Evolutionary conservation across 2,797 vertebrate genomes (phyloP), one percentile per base, ranked within the genome.

Genomic region (Liparis tanakae): DNA sequence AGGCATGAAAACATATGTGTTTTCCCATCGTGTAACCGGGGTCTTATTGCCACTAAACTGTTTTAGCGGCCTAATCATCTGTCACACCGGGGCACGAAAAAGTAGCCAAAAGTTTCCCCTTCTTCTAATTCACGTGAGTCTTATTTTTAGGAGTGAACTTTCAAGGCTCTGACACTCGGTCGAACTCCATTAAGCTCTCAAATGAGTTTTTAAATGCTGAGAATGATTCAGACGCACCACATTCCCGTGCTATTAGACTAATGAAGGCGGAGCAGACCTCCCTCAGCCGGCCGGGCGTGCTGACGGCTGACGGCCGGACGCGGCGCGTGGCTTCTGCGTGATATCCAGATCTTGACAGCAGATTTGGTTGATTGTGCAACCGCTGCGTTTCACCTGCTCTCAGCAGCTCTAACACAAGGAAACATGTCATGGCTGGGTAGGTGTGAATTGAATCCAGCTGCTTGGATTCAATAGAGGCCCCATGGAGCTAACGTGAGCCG

Each of bases 371-470:
- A 78, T 33, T 50, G 65, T 43, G 62, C 65, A 61, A 57, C 77
- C 10, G 25, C 66, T 84, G 80, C 81, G 80, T 82, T 86, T 83
- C 80, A 87, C 86, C 85, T 90, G 81, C 82, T 88, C 77, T 73
- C 70, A 69, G 89, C 80, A 46, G 82, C 79, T 71, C 81, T 80
- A 78, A 86, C 78, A 87, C 71, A 62, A 83, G 85, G 76, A 81
- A 88, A 91, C 84, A 91, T 83, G 92, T 92, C 88, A 93, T 78
- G 86, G 88, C 80, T 90, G 89, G 87, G 78, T 90, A 86, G 86
- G 82, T 87, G 89, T 92, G 93, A 94, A 94, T 91, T 92, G 89
- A 93, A 92, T 81, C 81, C 76, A 70, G 88, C 88, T 73, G 80
- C 87, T 89, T 87, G 92, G 92, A 94, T 91, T 87, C 88, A 88